Evolutionary conservation across 2,113 vertebrate species (phyloP).

Genomic region (Erythrocercus mccallii): DNA sequence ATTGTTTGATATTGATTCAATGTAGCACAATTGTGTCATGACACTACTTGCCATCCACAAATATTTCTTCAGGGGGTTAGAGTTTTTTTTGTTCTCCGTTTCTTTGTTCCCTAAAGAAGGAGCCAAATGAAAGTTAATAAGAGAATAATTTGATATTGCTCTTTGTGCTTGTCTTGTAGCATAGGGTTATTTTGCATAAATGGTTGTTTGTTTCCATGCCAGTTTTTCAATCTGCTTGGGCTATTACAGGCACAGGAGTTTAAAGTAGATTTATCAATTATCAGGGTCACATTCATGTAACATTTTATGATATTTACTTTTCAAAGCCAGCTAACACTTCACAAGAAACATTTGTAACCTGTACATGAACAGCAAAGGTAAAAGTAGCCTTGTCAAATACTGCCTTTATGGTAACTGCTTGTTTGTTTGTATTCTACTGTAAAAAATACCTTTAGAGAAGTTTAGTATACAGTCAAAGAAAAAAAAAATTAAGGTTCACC

Average conservation of each 20-base stretch:
- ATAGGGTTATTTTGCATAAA: background rate
- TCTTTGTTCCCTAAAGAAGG: background rate
- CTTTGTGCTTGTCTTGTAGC: background rate
- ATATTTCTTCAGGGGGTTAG: background rate
- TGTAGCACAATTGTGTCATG: conserved; percentile 5
- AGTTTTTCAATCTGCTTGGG: background rate
- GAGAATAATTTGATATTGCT: background rate
- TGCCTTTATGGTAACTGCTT: background rate
- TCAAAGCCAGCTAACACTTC: background rate
- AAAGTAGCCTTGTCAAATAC: background rate
- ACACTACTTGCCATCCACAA: background rate
- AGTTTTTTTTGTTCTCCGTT: rapidly evolving
- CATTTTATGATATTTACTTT: background rate
- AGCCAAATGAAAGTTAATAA: background rate
- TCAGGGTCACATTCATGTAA: background rate
- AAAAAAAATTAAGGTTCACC: background rate
- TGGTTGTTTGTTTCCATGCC: background rate
- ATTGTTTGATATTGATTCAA: background rate
- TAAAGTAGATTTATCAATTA: background rate
- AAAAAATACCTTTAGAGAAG: background rate
- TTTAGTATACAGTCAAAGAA: background rate
- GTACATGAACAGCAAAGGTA: background rate
- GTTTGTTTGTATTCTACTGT: background rate
- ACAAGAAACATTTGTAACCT: background rate
- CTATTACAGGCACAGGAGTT: background rate